Conservation (phyloP, 2,113 vertebrate genomes). For the Peromyscus californicus region DNA sequence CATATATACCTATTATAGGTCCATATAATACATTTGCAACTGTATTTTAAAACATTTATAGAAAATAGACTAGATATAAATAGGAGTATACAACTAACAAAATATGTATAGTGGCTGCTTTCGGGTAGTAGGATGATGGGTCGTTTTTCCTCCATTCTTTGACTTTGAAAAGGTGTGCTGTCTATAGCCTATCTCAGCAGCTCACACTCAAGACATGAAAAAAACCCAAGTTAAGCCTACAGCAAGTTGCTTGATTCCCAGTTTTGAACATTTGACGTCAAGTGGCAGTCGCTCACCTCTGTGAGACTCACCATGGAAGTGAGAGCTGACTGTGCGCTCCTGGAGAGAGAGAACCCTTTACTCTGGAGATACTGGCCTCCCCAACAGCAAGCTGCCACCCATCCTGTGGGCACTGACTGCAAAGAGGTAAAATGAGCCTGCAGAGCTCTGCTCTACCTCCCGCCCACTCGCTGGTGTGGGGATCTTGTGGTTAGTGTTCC, state of each 20-base stretch:
- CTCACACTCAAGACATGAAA: conserved; percentile 29
- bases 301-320: conserved; percentile 15
- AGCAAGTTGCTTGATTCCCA: conserved; percentile 1
- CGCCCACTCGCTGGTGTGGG: neutral
- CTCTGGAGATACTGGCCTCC: conserved; percentile 36
- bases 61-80: conserved; percentile 43
- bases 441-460: conserved; percentile 55
- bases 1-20: neutral
- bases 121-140: neutral
- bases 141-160: conserved; percentile 9
- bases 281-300: conserved; percentile 24
- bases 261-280: conserved; percentile 45
- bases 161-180: conserved; percentile 56
- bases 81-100: conserved; percentile 30
- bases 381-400: neutral
- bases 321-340: neutral
- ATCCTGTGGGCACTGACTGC: neutral
- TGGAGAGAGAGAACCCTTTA: conserved; percentile 19
- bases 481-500: conserved; percentile 60
- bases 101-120: neutral
- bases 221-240: neutral
- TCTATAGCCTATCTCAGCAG: neutral
- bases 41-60: conserved; percentile 40
- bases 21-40: neutral
- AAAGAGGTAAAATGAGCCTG: conserved; percentile 30